phyloP scores from a whole-genome alignment of 2,797 vertebrate genomes.

The Podarcis lilfordi region DNA sequence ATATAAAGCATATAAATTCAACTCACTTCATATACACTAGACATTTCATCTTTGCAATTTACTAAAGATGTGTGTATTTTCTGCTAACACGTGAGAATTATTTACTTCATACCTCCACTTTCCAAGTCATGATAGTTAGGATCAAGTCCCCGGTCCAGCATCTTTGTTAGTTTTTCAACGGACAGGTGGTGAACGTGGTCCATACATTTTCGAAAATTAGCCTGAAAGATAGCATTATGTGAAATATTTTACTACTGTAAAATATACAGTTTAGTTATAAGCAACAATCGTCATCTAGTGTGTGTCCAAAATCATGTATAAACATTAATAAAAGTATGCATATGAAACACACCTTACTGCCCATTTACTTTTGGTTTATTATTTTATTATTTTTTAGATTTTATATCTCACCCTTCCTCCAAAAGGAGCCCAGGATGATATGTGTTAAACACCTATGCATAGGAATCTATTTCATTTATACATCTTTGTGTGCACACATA shows the following conservation, averaged over 20 bases:
- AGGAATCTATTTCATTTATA: neutral
- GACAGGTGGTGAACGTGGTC: constrained; percentile 89
- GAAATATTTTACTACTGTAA: neutral
- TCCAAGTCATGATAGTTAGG: constrained; percentile 95
- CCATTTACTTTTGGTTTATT: neutral
- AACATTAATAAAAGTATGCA: neutral
- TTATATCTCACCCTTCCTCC: no score
- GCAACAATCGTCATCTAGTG: neutral
- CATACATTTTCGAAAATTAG: constrained; percentile 92
- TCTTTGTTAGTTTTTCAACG: constrained; percentile 89
- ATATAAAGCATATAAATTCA: neutral
- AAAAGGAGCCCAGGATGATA: no score
- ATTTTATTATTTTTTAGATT: no score
- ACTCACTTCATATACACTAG: neutral
- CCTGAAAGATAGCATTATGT: constrained; percentile 73
- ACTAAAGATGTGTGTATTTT: neutral
- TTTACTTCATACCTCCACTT: constrained; percentile 84
- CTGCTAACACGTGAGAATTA: neutral
- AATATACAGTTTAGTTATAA: neutral
- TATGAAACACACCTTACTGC: neutral
- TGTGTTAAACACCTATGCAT: neutral
- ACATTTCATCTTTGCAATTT: constrained; percentile 1
- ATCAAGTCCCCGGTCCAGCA: constrained; percentile 93
- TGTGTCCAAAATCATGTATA: neutral
- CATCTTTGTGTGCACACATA: neutral